Conservation (phyloP, 2,888 invertebrate species). For the Agrotis puta region DNA sequence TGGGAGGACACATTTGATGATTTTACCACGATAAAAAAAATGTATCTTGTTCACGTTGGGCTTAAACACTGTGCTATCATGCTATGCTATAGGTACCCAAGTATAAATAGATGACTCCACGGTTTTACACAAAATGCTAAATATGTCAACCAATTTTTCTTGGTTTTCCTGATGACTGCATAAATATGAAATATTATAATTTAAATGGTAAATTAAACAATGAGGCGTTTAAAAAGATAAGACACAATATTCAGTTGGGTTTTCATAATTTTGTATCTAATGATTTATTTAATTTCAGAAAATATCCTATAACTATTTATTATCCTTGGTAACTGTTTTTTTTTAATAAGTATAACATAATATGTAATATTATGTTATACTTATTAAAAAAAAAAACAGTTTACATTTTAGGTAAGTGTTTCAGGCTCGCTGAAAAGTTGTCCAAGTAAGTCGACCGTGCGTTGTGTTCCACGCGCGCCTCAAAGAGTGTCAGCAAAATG, state of each 20-base stretch:
- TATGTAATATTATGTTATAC: too few relatives aligned
- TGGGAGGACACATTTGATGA: too few relatives aligned
- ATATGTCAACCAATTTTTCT: not conserved
- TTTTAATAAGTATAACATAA: not conserved
- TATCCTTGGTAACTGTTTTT: constrained; percentile 36
- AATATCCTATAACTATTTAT: constrained; percentile 32
- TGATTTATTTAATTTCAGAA: constrained; percentile 21
- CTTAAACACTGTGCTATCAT: too few relatives aligned
- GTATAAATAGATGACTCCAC: not conserved
- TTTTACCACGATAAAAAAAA: too few relatives aligned
- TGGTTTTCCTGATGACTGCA: constrained; percentile 31
- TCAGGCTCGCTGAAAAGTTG: too few relatives aligned
- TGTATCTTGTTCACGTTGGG: too few relatives aligned
- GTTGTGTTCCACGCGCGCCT: too few relatives aligned
- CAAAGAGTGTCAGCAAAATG: too few relatives aligned
- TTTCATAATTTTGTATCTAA: not conserved
- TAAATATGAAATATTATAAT: constrained; percentile 22
- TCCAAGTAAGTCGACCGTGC: too few relatives aligned
- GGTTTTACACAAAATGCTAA: constrained; percentile 14
- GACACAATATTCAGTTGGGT: constrained; percentile 5
- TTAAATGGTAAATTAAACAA: constrained; percentile 7
- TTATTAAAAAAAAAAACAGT: too few relatives aligned
- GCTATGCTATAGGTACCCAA: not conserved
- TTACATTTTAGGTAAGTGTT: too few relatives aligned
- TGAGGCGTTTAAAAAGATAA: not conserved